phyloP scores from a whole-genome alignment of 2,797 vertebrate species.

The Rhinogobio ventralis region DNA sequence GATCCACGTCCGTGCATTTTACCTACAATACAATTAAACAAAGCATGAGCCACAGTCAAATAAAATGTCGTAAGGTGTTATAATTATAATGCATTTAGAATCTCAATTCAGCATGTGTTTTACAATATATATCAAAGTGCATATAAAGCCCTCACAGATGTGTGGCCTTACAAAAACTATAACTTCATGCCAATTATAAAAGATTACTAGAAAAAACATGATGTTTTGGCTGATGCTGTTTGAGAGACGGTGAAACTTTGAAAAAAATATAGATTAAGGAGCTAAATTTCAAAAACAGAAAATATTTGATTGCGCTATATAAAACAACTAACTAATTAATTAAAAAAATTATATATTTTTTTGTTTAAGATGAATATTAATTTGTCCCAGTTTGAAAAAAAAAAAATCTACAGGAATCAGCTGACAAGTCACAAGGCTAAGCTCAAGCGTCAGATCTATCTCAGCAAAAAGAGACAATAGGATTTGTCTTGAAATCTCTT shows the following conservation, averaged over 20 bases:
- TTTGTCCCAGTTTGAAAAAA: background rate
- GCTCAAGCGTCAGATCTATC: constrained; percentile 41
- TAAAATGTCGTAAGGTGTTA: constrained; percentile 1
- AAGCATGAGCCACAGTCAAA: background rate
- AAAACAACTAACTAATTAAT: background rate
- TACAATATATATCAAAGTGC: background rate
- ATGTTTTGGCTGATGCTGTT: background rate
- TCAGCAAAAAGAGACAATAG: constrained; percentile 34
- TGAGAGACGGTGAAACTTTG: background rate
- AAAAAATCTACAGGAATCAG: constrained; percentile 3
- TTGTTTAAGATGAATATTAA: background rate
- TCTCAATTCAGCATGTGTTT: background rate
- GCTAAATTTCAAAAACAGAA: background rate
- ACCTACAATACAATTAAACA: constrained; percentile 73
- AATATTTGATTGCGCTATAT: background rate
- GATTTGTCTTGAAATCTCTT: constrained; percentile 36
- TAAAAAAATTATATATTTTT: too few species aligned
- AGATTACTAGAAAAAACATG: background rate
- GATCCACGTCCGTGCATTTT: constrained; percentile 94
- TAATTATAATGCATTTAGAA: constrained; percentile 2
- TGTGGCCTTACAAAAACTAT: background rate
- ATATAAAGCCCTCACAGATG: background rate
- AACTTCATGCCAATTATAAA: background rate
- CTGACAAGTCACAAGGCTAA: constrained; percentile 47
- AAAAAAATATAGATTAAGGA: background rate